Evolutionary conservation across 2,888 invertebrate genomes (phyloP), one percentile per base, ranked within the genome.

Genomic region (Ichneumoninae sp.): DNA sequence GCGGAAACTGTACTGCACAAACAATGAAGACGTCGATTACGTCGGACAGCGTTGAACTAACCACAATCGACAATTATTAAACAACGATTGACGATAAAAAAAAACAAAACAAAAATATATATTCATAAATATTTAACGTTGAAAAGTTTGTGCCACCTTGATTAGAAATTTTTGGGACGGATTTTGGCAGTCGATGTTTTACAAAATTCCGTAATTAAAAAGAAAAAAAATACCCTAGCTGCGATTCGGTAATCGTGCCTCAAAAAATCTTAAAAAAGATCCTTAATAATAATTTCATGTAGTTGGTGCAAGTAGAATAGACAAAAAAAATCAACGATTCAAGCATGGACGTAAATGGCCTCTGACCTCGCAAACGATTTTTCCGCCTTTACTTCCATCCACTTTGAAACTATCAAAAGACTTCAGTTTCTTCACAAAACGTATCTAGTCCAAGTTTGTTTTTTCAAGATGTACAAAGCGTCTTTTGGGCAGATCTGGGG

Each of bases 1-100:
- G 62, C 30, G 36, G 30, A 62, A 62, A 36, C 33, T 62, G 4
- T 6, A 62, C 33, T 62, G 13, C 30, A 62, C 36, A 36, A 30
- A 62, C 30, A 36, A 47, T n/a, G 30, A 22, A 3, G 40, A 7
- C 36, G 19, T 26, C 54, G 26, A 30, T 26, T 52, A 26, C 57
- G 72, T 44, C 26, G 26, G 57, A 72, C 44, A 60, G 26, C 57
- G 57, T 10, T 26, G 13, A 22, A 57, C 57, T 22, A 57, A 10
- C 57, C 26, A 13, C 22, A 19, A 54, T 54, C 22, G 22, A 22
- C 54, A 26, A 57, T 57, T 57, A 26, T 26, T 13, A 26, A 57
- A 26, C 57, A 57, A 26, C 10, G 26, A 57, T 26, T 3, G 26
- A 54, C 19, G 22, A 54, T 8, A 19, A 54, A 22, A 54, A 54